Percentiles rank a stretch among this genome's conserved stretches.
Conservation (phyloP, 2,797 vertebrate species). For the Labeo calbasu region DNA sequence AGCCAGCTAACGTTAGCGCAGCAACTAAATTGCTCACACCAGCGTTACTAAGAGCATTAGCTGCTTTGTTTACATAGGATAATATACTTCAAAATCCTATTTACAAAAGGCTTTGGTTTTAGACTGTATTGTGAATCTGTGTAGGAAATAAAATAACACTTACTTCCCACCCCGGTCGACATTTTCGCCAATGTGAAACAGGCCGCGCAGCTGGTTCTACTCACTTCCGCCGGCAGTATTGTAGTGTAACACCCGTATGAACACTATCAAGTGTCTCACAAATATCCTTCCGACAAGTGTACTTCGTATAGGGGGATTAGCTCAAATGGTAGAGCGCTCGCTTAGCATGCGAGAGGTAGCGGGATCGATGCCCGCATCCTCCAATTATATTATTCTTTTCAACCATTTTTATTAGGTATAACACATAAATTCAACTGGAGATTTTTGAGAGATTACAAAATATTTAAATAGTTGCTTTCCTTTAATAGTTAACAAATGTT, state of each 20-base stretch:
- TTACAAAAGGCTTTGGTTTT: not conserved
- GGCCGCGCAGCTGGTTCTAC: constrained; percentile 63
- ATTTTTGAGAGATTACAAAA: not conserved
- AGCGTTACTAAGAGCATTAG: not conserved
- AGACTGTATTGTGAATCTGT: not conserved
- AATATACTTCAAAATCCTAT: not conserved
- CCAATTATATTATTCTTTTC: not conserved
- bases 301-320: constrained; percentile 27
- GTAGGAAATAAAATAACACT: constrained; percentile 72
- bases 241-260: constrained; percentile 26
- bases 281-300: rapidly evolving
- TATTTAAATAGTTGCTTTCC: rapidly evolving
- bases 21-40: not conserved
- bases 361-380: constrained; percentile 63
- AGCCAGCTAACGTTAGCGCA: not conserved
- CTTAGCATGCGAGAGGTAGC: constrained; percentile 57
- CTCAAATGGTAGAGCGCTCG: constrained; percentile 56
- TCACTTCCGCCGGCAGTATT: constrained; percentile 69
- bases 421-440: too few relatives aligned
- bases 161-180: constrained; percentile 90
- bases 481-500: not conserved
- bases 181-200: constrained; percentile 74
- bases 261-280: not conserved
- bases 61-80: too few relatives aligned
- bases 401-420: not conserved